Evolutionary conservation across 2,113 vertebrate genomes (phyloP), one percentile per base, ranked within the genome.

Genomic region (Scartelaos histophorus): DNA sequence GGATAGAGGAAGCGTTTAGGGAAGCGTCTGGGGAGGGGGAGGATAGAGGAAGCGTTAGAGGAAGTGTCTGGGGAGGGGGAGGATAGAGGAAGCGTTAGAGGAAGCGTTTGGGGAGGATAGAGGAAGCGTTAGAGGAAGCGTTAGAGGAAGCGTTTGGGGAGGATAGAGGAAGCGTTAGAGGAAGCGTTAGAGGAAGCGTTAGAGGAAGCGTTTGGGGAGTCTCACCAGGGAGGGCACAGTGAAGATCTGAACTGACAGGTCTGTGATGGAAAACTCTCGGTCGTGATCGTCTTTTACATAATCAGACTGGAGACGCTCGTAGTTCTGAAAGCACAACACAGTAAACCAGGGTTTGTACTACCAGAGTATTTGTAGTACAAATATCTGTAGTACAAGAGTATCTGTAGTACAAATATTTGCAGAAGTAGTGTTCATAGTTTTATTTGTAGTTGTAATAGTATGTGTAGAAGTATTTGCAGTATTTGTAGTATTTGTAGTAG

Each of bases 241-340:
- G 95, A 98, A 98, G 91, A 98, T 97, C 95, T 98, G 96, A 88
- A 98, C 95, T 86, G 96, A 98, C 88, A 98, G 96, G 92, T 98
- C 96, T 91, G 96, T 96, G 95, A 98, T 89, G 90, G 96, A 97
- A 94, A 95, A 95, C 94, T 98, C 96, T 92, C 95, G 95, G 93
- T 97, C 95, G 92, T 98, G 97, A 95, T 98, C 96, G 87, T 98
- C 96, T 89, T 94, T 97, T 94, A 98, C 96, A 92, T 94, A 98
- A 95, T 98, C 95, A 87, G 92, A 95, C 95, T 98, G 97, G 95
- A 98, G 94, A 92, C 95, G 93, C 92, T 97, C 95, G 95, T 97
- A 98, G 91, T 93, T 98, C 96, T 97, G 60, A 19, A 17, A 43
- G 12, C 21, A 58, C 10, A 24, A 12, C 13, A 24, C 22, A 21